Percentiles rank a stretch among this genome's conserved stretches.
phyloP scores from a whole-genome alignment of 2,888 invertebrate species.

The Cheilosia vulpina region DNA sequence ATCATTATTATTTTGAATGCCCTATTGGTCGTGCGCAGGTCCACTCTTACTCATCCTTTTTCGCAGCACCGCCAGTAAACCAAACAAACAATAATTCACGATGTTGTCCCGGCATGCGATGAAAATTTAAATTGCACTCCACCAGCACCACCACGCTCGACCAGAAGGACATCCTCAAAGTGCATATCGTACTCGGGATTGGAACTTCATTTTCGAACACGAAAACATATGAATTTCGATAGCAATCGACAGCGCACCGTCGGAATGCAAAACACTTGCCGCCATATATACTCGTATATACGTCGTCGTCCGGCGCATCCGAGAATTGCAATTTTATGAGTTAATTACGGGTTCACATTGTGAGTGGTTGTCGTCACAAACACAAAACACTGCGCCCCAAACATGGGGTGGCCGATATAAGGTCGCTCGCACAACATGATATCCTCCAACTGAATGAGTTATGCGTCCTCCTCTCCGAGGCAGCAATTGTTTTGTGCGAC shows the following conservation, averaged over 20 bases:
- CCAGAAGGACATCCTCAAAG: conserved; percentile 55
- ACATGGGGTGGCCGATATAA: conserved; percentile 2
- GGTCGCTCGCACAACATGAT: conserved; percentile 34
- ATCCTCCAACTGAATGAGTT: conserved; percentile 66
- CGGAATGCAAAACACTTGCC: conserved; percentile 44
- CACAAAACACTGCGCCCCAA: not conserved
- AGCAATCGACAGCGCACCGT: conserved; percentile 63
- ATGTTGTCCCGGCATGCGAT: conserved; percentile 37
- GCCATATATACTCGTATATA: not conserved
- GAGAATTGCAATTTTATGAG: conserved; percentile 72
- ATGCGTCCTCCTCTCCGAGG: conserved; percentile 13
- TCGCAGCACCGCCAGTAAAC: conserved; percentile 1
- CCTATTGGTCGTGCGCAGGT: not conserved
- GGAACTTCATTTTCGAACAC: conserved; percentile 60
- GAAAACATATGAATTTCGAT: conserved; percentile 73
- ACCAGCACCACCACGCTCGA: conserved; percentile 20
- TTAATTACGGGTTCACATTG: conserved; percentile 69
- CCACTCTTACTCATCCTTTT: not conserved
- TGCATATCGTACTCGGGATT: conserved; percentile 49
- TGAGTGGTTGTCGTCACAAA: conserved; percentile 48
- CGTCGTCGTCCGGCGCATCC: conserved; percentile 22
- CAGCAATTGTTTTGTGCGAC: conserved; percentile 70
- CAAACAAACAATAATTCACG: conserved; percentile 60
- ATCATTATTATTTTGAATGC: conserved; percentile 45
- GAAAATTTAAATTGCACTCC: conserved; percentile 67